phyloP scores from a whole-genome alignment of 2,888 invertebrate species.

The Nycteola revayana region DNA sequence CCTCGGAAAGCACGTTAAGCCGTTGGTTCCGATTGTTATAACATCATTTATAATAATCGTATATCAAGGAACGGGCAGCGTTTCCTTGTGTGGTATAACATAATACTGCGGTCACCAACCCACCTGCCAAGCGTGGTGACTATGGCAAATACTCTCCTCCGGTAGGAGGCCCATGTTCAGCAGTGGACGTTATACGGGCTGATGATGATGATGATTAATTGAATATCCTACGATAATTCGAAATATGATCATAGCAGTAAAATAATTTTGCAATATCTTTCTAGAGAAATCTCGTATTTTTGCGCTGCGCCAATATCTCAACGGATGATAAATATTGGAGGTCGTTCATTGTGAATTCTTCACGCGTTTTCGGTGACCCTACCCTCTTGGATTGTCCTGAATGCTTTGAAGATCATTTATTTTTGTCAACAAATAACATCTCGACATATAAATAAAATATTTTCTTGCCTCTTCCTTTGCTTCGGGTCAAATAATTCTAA shows the following conservation, averaged over 20 bases:
- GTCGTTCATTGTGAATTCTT: slow-evolving; percentile 55
- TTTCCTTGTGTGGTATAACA: too few species aligned
- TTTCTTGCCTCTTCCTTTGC: slow-evolving; percentile 13
- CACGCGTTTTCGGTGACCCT: slow-evolving; percentile 53
- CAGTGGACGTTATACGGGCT: too few species aligned
- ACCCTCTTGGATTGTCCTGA: slow-evolving; percentile 51
- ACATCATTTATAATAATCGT: too few species aligned
- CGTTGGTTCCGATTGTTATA: too few species aligned
- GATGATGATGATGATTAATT: too few species aligned
- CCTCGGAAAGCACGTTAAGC: too few species aligned
- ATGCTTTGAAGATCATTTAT: slow-evolving; percentile 51
- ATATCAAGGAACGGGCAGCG: too few species aligned
- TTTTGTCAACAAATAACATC: slow-evolving; percentile 46
- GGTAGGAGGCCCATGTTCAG: too few species aligned
- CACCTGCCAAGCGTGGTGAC: too few species aligned
- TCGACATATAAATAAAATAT: slow-evolving; percentile 44
- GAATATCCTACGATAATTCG: too few species aligned
- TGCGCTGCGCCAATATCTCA: slow-evolving; percentile 33
- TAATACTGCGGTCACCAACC: too few species aligned
- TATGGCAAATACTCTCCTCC: too few species aligned
- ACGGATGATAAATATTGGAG: slow-evolving; percentile 51
- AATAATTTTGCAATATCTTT: slow-evolving; percentile 25
- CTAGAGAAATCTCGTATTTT: slow-evolving; percentile 35
- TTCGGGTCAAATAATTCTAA: slow-evolving; percentile 8
- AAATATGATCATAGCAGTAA: background rate